phyloP scores from a whole-genome alignment of 2,797 vertebrate genomes.

The Babyrousa celebensis region DNA sequence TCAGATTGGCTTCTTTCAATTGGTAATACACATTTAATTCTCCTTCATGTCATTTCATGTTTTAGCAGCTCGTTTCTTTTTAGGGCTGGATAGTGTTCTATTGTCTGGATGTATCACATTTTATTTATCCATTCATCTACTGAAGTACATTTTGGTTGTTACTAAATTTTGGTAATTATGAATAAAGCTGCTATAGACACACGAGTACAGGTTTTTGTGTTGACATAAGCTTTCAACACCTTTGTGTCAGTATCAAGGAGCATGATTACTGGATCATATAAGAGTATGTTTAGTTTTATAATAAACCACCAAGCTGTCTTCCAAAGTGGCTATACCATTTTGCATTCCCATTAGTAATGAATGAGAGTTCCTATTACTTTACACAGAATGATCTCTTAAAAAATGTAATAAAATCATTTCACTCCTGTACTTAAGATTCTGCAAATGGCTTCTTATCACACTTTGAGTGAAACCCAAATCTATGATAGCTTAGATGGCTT shows the following conservation, averaged over 20 bases:
- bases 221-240: background rate
- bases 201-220: background rate
- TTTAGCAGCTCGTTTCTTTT: background rate
- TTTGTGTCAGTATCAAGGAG: conserved; percentile 21
- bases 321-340: background rate
- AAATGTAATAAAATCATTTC: conserved; percentile 1
- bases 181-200: conserved; percentile 4
- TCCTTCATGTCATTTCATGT: background rate
- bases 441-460: background rate
- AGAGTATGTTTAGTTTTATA: conserved; percentile 27
- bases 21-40: background rate
- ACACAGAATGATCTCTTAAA: conserved; percentile 33
- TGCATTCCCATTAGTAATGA: background rate
- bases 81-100: background rate
- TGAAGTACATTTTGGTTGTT: background rate
- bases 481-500: background rate
- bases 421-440: conserved; percentile 35
- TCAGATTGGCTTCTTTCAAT: background rate
- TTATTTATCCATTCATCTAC: background rate
- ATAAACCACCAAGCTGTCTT: conserved; percentile 19
- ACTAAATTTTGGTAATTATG: conserved; percentile 47
- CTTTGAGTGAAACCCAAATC: background rate
- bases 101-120: background rate
- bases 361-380: background rate
- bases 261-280: background rate